Base-by-base conservation (phyloP, 2,113 vertebrate genomes). In the Cervus canadensis region DNA sequence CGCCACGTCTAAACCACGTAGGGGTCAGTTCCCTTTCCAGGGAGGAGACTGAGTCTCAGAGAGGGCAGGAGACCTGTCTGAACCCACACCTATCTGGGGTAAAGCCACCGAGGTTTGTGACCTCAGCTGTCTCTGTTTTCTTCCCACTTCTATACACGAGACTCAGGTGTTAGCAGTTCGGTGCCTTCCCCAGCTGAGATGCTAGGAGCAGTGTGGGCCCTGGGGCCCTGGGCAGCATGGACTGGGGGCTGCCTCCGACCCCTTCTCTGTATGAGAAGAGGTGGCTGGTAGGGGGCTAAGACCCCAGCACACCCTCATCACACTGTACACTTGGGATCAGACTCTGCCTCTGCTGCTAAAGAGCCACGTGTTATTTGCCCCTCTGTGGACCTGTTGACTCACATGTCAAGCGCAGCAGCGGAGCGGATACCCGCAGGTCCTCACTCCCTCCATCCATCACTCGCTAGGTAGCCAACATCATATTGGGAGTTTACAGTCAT, bases 381-480 rank as follows among this genome's bases (percentile, higher is more conserved):
- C 33, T 79, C 40, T 78, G 62, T 48, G n/a, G 26, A 23, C 84
- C 79, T 94, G 33, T 71, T 87, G 92, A 64, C 50, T 79, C 84
- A 79, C 16, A 62, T 23, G 56, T 84, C 78, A 48, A 71, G 17
- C 48, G 5, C 78, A 45, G 62, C 7, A 23, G 60, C 60, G 33
- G 82, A 56, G 36, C 57, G 64, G 21, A 25, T 26, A 5, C 12
- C 56, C 40, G 15, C n/a, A 40, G 79, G n/a, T 28, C 48, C 57
- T 79, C 40, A 3, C 21, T 33, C 45, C 67, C 26, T 17, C 56
- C 15, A 1, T 10, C 45, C 13, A 2, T 59, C 76, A 30, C 91
- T 48, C 2, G 3, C 45, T 8, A 1, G 48, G 21, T 2, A 3
- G 33, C 71, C 0, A 2, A 25, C 52, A 23, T 33, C 3, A 0